phyloP scores from a whole-genome alignment of 92 coral and sea anemone genomes.

The Pocillopora grandis region DNA sequence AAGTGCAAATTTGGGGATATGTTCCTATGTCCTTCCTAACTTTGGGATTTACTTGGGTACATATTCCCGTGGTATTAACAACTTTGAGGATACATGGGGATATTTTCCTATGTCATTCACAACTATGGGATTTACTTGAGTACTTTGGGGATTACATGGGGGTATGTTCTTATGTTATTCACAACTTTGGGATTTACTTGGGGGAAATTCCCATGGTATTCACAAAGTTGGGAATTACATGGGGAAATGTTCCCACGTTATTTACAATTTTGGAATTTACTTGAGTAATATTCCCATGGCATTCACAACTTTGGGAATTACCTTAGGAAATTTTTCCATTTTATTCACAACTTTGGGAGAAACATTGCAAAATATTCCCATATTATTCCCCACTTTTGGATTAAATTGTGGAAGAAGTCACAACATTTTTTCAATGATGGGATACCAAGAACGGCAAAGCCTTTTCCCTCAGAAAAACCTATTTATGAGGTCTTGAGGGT shows the following conservation, averaged over 20 bases:
- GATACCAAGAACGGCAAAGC: not conserved
- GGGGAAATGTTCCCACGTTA: not conserved
- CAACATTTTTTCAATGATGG: not conserved
- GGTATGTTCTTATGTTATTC: conserved; percentile 25
- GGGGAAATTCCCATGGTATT: conserved; percentile 3
- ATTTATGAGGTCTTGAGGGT: too few species aligned
- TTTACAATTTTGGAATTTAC: too few species aligned
- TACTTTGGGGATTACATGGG: not conserved
- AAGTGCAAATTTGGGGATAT: not conserved
- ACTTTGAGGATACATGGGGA: not conserved
- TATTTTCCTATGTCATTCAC: conserved; percentile 29
- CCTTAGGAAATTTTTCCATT: too few species aligned
- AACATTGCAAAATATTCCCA: too few species aligned
- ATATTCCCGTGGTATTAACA: too few species aligned
- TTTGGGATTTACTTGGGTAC: not conserved
- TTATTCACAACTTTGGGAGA: too few species aligned
- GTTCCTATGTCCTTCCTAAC: conserved; percentile 14
- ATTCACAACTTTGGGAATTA: not conserved
- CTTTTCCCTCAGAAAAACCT: too few species aligned
- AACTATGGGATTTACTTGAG: not conserved
- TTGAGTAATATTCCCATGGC: not conserved
- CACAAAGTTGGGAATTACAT: not conserved
- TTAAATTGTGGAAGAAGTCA: not conserved
- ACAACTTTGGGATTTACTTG: conserved; percentile 23
- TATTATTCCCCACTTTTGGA: conserved; percentile 24